These are phyloP conservation scores for Rhodophaea formosa DNA, from an alignment of 2,888 invertebrate species.

Conservation along the genomic window DNA sequence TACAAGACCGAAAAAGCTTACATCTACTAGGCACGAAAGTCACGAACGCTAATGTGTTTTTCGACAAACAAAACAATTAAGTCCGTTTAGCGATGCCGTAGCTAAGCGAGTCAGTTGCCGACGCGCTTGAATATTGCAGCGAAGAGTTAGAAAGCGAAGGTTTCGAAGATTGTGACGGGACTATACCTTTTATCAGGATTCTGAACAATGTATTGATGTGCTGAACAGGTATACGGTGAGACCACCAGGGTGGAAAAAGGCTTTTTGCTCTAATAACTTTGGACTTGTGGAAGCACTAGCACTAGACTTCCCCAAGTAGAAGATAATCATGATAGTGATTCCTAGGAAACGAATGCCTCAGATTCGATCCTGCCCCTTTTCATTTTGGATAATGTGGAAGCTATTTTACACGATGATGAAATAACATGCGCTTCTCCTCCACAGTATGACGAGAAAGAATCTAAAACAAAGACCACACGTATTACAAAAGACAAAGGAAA, in stretches of 20 bases:
- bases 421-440: no score
- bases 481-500: no score
- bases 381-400: no score
- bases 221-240: conserved; percentile 26
- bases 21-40: neutral
- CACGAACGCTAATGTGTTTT: neutral
- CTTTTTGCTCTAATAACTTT: conserved; percentile 26
- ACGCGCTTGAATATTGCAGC: conserved; percentile 6
- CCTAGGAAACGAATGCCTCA: no score
- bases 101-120: conserved; percentile 6
- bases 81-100: neutral
- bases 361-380: no score
- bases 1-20: neutral
- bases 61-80: neutral
- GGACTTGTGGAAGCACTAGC: conserved; percentile 21
- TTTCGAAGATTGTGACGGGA: conserved; percentile 19
- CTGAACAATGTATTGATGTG: conserved; percentile 26
- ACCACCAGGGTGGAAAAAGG: conserved; percentile 29
- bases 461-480: no score
- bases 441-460: no score
- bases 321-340: no score
- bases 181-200: conserved; percentile 24
- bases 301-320: no score
- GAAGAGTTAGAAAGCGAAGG: neutral
- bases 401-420: no score